Evolutionary conservation across 2,797 vertebrate species (phyloP), one percentile per base, ranked within the genome.

Genomic region (Champsocephalus esox): DNA sequence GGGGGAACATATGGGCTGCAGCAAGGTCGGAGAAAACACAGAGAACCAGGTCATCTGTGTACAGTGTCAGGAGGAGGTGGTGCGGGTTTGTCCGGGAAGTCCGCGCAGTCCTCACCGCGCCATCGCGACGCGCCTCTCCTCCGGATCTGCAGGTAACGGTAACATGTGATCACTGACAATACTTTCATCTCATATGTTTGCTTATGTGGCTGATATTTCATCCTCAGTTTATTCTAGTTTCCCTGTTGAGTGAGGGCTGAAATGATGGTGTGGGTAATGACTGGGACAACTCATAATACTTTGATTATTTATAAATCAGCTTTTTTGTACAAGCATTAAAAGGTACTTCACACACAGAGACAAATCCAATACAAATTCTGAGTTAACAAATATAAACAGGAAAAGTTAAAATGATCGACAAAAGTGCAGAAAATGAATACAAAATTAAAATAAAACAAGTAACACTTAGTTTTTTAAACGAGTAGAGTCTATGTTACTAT

Each of bases 1-100:
- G 2, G 59, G 86, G 10, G 93, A 94, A 70, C 91, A 90, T 60
- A 62, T 77, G 50, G 89, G 86, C 58, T 87, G 87, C 75, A 81
- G 90, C 79, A 92, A 89, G 80, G 82, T 84, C 62, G 88, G 81
- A 34, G 91, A 87, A 16, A 82, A 46, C 9, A 85, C 52, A 58
- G 89, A 88, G 8, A 84, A 67, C 61, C 88, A 86, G 77, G 84
- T 88, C 70, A 71, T 88, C 16, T 82, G 90, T 49, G 49, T 90
- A 83, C 92, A 91, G n/a, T 77, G 90, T 52, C 89, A 92, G 14
- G 92, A 93, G 43, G 93, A 93, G 66, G 79, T 75, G 66, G 76
- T 85, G 65, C 79, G 89, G 71, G 88, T 88, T 43, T 83, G 92
- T 72, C 80, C 93, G 13, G 91, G 88, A 5, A 93, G 89, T 67